phyloP scores from a whole-genome alignment of 2,888 invertebrate genomes.

The Poecilus cupreus region DNA sequence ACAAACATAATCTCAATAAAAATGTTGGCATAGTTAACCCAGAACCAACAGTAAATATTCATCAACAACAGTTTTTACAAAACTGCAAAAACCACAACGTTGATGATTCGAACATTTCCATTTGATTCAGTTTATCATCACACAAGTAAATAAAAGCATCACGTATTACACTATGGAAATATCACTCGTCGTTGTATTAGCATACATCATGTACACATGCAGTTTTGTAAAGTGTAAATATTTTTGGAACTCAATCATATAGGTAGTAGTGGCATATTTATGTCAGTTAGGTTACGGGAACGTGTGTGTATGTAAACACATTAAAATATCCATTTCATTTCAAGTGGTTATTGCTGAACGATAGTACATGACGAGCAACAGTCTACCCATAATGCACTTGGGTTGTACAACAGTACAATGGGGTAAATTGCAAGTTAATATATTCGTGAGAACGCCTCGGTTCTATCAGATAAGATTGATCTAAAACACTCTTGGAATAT shows the following conservation, averaged over 20 bases:
- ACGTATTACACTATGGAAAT: background rate
- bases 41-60: background rate
- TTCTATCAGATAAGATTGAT: background rate
- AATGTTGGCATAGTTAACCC: background rate
- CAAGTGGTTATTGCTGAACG: background rate
- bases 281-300: constrained; percentile 3
- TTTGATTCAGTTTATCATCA: background rate
- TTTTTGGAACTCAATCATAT: constrained; percentile 40
- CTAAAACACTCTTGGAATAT: constrained; percentile 17
- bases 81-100: too few species aligned
- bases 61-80: too few species aligned
- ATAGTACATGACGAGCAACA: background rate
- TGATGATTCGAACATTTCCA: background rate
- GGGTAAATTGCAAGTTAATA: background rate
- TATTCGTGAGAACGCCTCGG: constrained; percentile 1
- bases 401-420: background rate
- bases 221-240: constrained; percentile 27
- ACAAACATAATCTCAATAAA: too few species aligned
- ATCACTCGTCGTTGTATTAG: background rate
- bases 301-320: constrained; percentile 45
- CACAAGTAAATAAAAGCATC: background rate
- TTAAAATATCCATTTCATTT: constrained; percentile 55
- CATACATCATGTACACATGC: background rate
- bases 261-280: constrained; percentile 36
- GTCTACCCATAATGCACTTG: background rate